Conservation (phyloP, 1,140 invertebrate species). For the Drosophila mayri region DNA sequence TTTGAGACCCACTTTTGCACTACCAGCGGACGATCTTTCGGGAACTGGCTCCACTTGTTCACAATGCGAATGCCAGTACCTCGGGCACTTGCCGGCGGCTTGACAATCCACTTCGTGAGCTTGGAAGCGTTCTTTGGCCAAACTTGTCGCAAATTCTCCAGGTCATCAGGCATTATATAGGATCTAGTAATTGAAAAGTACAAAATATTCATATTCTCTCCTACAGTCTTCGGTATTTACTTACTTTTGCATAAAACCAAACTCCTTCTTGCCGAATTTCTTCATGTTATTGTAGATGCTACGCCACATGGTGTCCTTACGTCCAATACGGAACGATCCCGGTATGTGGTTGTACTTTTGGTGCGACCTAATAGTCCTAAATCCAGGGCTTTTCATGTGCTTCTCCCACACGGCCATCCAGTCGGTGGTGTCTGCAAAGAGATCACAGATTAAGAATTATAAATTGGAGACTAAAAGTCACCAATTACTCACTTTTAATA, state of each 20-base stretch:
- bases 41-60: slow-evolving; percentile 96
- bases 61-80: slow-evolving; percentile 98
- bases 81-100: slow-evolving; percentile 96
- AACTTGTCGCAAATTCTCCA: slow-evolving; percentile 91
- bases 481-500: slow-evolving; percentile 88
- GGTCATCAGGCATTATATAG: slow-evolving; percentile 95
- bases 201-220: neutral
- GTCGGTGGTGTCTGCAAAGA: slow-evolving; percentile 87
- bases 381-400: slow-evolving; percentile 92
- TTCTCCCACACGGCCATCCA: slow-evolving; percentile 94
- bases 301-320: slow-evolving; percentile 97
- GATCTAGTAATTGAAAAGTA: slow-evolving; percentile 86
- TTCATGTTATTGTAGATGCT: slow-evolving; percentile 92
- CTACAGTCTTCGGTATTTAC: neutral
- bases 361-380: slow-evolving; percentile 91
- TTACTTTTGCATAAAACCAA: slow-evolving; percentile 94
- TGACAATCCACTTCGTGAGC: slow-evolving; percentile 92
- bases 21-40: slow-evolving; percentile 94
- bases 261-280: slow-evolving; percentile 92
- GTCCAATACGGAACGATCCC: slow-evolving; percentile 97
- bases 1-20: slow-evolving; percentile 89
- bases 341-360: slow-evolving; percentile 99
- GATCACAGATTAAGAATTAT: neutral
- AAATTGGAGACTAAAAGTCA: neutral
- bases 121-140: slow-evolving; percentile 92